Evolutionary conservation across 1,140 invertebrate genomes (phyloP), one percentile per base, ranked within the genome.

Genomic region (Lepidurus couesii): DNA sequence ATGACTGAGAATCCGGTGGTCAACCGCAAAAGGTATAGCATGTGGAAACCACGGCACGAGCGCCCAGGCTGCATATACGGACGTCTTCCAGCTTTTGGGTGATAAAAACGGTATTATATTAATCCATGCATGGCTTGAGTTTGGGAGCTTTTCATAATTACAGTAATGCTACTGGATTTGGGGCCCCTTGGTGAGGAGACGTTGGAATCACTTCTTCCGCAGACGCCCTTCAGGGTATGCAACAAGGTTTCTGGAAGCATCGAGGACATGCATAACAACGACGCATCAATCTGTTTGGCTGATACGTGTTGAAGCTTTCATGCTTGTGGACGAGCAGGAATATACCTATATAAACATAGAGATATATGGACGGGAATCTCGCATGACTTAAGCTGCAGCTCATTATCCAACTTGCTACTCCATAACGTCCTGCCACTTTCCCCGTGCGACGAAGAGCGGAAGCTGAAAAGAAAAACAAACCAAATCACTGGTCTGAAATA

Each of bases 401-500:
- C 53, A 65, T 65, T 65, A 65, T 65, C 13, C 53, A 65, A 65
- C 53, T 65, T 65, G 53, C 53, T 65, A 65, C 21, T 65, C 53
- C 53, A 65, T 65, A 65, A 65, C 53, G 53, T 13, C 53, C 21
- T 65, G 53, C 53, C 53, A 65, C 16, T 65, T 21, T 65, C 21
- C 53, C 45, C 45, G 4, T 65, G 53, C 53, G 16, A 21, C 53
- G 53, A 16, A 7, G 10, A 47, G 10, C 16, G 53, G 21, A n/a
- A 65, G 0, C 21, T n/a, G n/a, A 65, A 65, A 21, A 65, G 53
- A 65, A 7, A 13, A 9, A 16, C 9, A 13, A 21, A 65, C 16
- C 4, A 65, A 65, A 65, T n/a, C 6, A 65, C 0, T 16, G 45
- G 4, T 4, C 4, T 16, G 4, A 34, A 34, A 34, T 34, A 34